Conservation (phyloP, 53 echinoderm and acorn worm genomes). For the Stichopus horrens region DNA sequence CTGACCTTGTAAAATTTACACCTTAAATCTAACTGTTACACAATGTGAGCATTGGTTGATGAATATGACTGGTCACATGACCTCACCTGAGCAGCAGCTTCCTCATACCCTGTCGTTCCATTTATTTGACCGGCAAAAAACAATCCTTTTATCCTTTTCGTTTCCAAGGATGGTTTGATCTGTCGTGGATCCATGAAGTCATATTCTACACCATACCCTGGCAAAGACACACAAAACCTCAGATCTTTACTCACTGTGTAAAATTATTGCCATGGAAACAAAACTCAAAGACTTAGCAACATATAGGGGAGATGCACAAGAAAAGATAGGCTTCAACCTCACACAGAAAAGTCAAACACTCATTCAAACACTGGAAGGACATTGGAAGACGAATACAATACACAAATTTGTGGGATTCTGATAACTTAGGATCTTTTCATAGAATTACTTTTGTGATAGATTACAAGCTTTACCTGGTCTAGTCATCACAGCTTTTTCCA, state of each 20-base stretch:
- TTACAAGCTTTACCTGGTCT: slow-evolving; percentile 70
- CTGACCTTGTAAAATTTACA: no score
- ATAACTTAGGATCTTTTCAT: no score
- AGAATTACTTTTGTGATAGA: no score
- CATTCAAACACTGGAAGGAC: no score
- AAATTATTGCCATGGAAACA: neutral
- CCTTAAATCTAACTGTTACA: no score
- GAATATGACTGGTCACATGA: no score
- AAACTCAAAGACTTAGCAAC: neutral
- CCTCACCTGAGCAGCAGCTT: slow-evolving; percentile 97
- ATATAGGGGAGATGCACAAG: no score
- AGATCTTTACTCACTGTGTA: neutral
- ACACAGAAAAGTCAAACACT: no score
- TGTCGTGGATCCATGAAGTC: slow-evolving; percentile 93
- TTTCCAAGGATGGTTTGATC: slow-evolving; percentile 78
- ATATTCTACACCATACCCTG: slow-evolving; percentile 95
- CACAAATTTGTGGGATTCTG: no score
- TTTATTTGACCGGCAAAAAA: slow-evolving; percentile 99
- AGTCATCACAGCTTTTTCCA: slow-evolving; percentile 73
- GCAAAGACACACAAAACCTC: neutral
- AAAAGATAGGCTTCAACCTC: no score
- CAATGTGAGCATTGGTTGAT: no score
- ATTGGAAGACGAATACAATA: no score
- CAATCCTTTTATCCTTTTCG: slow-evolving; percentile 69
- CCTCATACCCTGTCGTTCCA: slow-evolving; percentile 98